A percentile compares a stretch with the other conserved stretches of the same genome.
Evolutionary conservation across 2,113 vertebrate genomes (phyloP).

Genomic region (Dicrurus megarhynchus): DNA sequence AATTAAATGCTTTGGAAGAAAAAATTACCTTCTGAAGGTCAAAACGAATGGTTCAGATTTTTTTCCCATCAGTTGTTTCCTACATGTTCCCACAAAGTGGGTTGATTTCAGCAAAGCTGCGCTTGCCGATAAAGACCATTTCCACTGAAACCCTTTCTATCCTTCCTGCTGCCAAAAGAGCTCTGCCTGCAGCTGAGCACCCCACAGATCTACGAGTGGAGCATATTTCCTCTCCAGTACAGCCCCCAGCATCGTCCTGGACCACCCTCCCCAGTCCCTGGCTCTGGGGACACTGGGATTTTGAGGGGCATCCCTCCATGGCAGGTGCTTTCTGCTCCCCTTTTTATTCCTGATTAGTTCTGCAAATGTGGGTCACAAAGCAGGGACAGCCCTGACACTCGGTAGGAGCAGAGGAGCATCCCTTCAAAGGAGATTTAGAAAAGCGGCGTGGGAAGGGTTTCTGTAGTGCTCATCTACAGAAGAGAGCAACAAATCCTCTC

Average conservation of each 20-base stretch:
- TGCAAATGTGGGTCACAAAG: neutral
- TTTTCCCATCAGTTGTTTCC: neutral
- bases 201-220: neutral
- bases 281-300: neutral
- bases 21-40: neutral
- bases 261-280: neutral
- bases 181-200: neutral
- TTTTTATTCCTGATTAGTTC: neutral
- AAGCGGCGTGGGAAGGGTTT: neutral
- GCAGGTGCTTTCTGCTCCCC: neutral
- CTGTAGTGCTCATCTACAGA: neutral
- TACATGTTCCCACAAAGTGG: neutral
- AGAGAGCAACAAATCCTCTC: slow-evolving; percentile 36
- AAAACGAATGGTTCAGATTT: neutral
- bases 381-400: neutral
- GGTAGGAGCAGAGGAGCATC: neutral
- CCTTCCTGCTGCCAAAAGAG: neutral
- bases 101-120: neutral
- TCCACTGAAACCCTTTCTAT: neutral
- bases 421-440: neutral
- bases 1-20: neutral
- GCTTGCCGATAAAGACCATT: neutral
- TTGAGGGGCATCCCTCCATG: neutral
- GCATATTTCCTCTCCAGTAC: neutral
- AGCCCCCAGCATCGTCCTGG: rapidly evolving